Base-by-base conservation (phyloP, 2,113 vertebrate genomes). In the Aphyosemion australe region DNA sequence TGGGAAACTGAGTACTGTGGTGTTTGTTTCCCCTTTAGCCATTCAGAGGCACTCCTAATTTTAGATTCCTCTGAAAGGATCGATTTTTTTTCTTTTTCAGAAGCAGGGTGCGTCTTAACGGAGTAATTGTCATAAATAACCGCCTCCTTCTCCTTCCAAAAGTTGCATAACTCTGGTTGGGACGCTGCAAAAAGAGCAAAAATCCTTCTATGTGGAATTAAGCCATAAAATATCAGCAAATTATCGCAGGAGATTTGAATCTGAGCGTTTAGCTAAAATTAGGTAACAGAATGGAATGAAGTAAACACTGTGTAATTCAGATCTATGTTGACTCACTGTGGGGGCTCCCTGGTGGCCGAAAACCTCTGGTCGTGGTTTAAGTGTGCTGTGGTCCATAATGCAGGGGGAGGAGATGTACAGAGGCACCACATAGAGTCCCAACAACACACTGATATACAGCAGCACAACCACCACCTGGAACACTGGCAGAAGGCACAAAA, bases 361-460 rank as follows among this genome's bases (percentile, higher is more conserved):
- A 76, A 99, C 90, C 37, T 90, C 86, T 0, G 97, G 97, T 18
- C 93, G 95, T 26, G 92, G 92, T 21, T 89, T 93, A 54, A 99
- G 94, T 18, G 90, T 79, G 54, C 80, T 82, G 76, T 84, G 95
- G 70, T 97, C 95, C 95, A 98, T 97, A 75, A 99, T 95, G 90
- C 97, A 99, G 26, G 97, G 97, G 10, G 97, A 99, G 1, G 92
- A 94, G 90, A 99, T 95, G 76, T 93, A 92, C 51, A 99, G 91
- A 0, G 97, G 97, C 3, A 90, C 86, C 77, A 97, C 83, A 81
- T 97, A 99, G 79, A 99, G 94, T 39, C 90, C 92, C 68, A 98
- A 79, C 8, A 97, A 93, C 10, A 93, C 87, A 0, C 91, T 86
- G n/a, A 96, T 87, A 82, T 98, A 99, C 1, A 92, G 80, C 16